Evolutionary conservation across 2,888 invertebrate genomes (phyloP).

Genomic region (Cheilosia impressa): DNA sequence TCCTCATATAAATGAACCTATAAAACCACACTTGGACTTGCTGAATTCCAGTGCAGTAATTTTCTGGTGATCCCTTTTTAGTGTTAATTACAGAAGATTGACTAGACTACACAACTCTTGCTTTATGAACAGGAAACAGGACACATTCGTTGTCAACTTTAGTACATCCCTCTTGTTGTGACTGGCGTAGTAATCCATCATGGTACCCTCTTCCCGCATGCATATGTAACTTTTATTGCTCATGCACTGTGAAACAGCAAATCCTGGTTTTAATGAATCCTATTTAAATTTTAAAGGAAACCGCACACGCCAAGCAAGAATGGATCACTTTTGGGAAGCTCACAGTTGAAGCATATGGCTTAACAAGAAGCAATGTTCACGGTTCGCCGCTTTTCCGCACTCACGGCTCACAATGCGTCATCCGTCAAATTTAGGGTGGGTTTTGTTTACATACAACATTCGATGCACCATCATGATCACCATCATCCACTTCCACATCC

Average conservation of each 20-base stretch:
- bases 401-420: slow-evolving; percentile 18
- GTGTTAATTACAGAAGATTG: neutral
- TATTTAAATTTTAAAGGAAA: slow-evolving; percentile 21
- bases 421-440: slow-evolving; percentile 50
- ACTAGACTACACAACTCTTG: neutral
- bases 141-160: neutral
- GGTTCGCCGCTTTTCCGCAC: slow-evolving; percentile 35
- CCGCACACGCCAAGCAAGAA: slow-evolving; percentile 10
- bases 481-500: neutral
- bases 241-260: neutral
- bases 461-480: slow-evolving; percentile 37
- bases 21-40: neutral
- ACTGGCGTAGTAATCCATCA: slow-evolving; percentile 37
- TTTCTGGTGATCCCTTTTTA: slow-evolving; percentile 15
- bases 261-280: slow-evolving; percentile 21
- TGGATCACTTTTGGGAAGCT: neutral
- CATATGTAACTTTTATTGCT: neutral
- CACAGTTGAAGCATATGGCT: slow-evolving; percentile 40
- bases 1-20: neutral
- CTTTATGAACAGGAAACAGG: neutral
- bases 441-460: slow-evolving; percentile 47
- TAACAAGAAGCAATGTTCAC: slow-evolving; percentile 30
- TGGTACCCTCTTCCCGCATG: neutral
- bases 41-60: slow-evolving; percentile 17
- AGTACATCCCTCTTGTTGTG: slow-evolving; percentile 1